Evolutionary conservation across 1,140 invertebrate genomes (phyloP).

Genomic region (Venustaconcha ellipsiformis): DNA sequence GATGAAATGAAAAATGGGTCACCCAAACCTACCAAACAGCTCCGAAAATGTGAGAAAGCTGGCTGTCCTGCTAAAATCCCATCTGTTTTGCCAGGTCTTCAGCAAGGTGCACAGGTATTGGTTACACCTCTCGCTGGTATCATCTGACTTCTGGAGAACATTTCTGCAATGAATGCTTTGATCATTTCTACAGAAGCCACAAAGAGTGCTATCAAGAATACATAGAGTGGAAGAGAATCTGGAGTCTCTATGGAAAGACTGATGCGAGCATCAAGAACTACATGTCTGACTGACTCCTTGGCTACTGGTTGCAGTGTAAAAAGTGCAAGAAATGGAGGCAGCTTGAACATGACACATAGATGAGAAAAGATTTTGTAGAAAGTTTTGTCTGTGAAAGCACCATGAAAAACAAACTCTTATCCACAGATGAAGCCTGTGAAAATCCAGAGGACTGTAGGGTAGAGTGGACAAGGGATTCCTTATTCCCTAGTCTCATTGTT

Average conservation of each 20-base stretch:
- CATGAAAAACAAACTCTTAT: slow-evolving; percentile 12
- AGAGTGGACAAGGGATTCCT: slow-evolving; percentile 32
- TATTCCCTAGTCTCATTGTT: slow-evolving; percentile 51
- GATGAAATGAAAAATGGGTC: no score
- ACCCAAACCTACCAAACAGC: no score
- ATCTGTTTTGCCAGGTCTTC: slow-evolving; percentile 58
- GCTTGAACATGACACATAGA: slow-evolving; percentile 40
- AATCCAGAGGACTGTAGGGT: slow-evolving; percentile 58
- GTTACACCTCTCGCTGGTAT: slow-evolving; percentile 70
- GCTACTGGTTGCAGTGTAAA: slow-evolving; percentile 68
- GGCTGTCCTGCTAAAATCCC: slow-evolving; percentile 47
- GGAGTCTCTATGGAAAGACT: slow-evolving; percentile 57
- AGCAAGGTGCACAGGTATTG: slow-evolving; percentile 60
- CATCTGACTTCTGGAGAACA: slow-evolving; percentile 69
- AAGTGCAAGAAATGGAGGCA: slow-evolving; percentile 67
- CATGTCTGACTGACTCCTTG: slow-evolving; percentile 64
- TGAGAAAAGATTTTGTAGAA: slow-evolving; percentile 55
- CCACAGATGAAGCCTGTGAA: slow-evolving; percentile 39
- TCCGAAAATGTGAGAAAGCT: slow-evolving; percentile 44
- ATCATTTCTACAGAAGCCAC: slow-evolving; percentile 67
- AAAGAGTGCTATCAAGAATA: slow-evolving; percentile 64
- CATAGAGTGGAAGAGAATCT: slow-evolving; percentile 64
- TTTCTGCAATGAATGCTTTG: slow-evolving; percentile 71
- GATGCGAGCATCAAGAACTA: slow-evolving; percentile 54
- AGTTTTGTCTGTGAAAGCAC: slow-evolving; percentile 54